Evolutionary conservation across 2,797 vertebrate genomes (phyloP).

Genomic region (Pantherophis alleghaniensis): DNA sequence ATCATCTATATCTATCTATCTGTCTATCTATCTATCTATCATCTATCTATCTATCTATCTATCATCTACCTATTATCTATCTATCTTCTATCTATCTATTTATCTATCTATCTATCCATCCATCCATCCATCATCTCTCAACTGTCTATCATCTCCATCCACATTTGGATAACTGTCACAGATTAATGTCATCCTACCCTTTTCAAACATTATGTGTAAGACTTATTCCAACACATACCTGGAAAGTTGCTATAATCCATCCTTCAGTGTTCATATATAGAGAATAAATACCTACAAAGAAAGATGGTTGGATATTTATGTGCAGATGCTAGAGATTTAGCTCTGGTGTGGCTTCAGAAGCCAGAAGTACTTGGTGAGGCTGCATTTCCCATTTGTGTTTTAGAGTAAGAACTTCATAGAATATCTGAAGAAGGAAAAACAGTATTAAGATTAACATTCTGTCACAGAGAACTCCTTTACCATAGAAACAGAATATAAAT

Average conservation of each 20-base stretch:
- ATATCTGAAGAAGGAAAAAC: not conserved
- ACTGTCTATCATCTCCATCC: not conserved
- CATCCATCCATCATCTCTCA: not conserved
- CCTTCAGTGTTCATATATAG: not conserved
- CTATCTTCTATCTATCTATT: not conserved
- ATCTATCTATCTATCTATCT: too few species aligned
- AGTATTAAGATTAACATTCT: not conserved
- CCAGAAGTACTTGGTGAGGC: not conserved
- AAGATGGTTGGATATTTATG: not conserved
- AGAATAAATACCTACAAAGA: not conserved
- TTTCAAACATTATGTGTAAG: not conserved
- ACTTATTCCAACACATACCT: not conserved
- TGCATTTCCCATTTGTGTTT: not conserved
- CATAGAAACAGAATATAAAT: not conserved
- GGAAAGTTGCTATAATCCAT: not conserved
- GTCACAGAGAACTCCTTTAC: not conserved
- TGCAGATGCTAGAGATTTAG: not conserved
- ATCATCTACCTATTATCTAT: not conserved
- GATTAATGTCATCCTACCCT: not conserved
- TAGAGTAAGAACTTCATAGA: not conserved
- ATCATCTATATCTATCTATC: not conserved
- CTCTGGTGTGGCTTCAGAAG: not conserved
- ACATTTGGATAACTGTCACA: not conserved
- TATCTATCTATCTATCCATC: too few species aligned
- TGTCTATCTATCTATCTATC: too few species aligned